Evolutionary conservation across 2,113 vertebrate genomes (phyloP), one percentile per base, ranked within the genome.

Genomic region (Alligator mississippiensis): DNA sequence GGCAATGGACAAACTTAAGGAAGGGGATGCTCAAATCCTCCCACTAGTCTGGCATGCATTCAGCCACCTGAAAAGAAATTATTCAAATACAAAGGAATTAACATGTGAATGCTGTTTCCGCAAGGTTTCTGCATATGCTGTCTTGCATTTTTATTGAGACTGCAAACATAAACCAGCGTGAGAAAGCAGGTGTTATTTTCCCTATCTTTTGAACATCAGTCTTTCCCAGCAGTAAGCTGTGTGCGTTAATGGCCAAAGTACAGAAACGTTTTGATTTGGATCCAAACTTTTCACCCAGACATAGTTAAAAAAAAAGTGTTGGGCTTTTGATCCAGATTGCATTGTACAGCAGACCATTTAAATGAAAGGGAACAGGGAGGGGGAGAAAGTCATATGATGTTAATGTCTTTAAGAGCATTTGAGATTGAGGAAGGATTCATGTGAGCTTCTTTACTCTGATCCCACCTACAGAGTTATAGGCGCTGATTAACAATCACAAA

Each of bases 91-190:
- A 98, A 98, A 98, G 79, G 79, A 98, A 98, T 98, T 98, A 98
- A 94, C 98, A 98, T 98, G 95, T 98, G 97, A 98, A 98, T 98
- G 95, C 95, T 58, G 79, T 89, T 97, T 97, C 97, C 2, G 15
- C 88, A 95, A 93, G 90, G 95, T 97, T 97, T 98, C 97, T 97
- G 95, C 92, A 96, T 98, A 96, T 93, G 95, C 94, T 93, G 89
- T 85, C 97, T 95, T 97, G 98, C 93, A 98, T 98, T 98, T 98
- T 98, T 97, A 97, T 97, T 95, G 96, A 97, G 97, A 96, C 30
- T n/a, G 94, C 94, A 97, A 97, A 97, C 92, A 97, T 91, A 93
- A 93, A 96, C 96, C 86, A 97, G 96, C 95, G 93, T 98, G 98
- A 98, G 97, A 98, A 98, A 98, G 95, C 98, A 98, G 97, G 97